phyloP scores from a whole-genome alignment of 2,113 vertebrate genomes.

The Cyanistes caeruleus region DNA sequence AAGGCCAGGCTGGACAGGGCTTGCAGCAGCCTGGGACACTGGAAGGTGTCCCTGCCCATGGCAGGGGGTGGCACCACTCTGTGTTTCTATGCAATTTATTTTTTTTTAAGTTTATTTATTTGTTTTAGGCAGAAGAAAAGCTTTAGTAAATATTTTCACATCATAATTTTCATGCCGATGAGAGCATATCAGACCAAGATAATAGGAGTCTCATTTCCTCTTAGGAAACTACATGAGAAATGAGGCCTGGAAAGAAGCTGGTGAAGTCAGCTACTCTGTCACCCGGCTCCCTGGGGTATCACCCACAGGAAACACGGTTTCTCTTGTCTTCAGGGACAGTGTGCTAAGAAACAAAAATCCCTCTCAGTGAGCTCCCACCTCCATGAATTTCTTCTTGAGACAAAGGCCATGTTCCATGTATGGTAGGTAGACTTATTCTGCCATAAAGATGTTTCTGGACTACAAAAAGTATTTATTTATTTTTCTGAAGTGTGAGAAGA shows the following conservation, averaged over 20 bases:
- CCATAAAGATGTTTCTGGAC: not conserved
- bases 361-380: not conserved
- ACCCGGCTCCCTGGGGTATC: not conserved
- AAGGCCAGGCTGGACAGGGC: accelerated
- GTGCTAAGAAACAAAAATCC: not conserved
- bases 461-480: not conserved
- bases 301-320: accelerated
- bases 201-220: not conserved
- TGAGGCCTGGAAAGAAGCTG: not conserved
- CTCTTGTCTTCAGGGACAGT: not conserved
- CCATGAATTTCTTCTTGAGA: not conserved
- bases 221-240: not conserved
- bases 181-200: not conserved
- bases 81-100: not conserved
- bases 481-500: not conserved
- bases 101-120: not conserved
- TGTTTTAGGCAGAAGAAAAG: not conserved
- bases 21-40: accelerated
- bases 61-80: accelerated
- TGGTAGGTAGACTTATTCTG: not conserved
- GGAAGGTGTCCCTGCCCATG: not conserved
- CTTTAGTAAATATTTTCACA: not conserved
- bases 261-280: not conserved
- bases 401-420: not conserved
- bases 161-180: not conserved